A percentile compares a stretch with the other conserved stretches of the same genome.
phyloP scores from a whole-genome alignment of 2,888 invertebrate genomes.

The Chesias legatella region DNA sequence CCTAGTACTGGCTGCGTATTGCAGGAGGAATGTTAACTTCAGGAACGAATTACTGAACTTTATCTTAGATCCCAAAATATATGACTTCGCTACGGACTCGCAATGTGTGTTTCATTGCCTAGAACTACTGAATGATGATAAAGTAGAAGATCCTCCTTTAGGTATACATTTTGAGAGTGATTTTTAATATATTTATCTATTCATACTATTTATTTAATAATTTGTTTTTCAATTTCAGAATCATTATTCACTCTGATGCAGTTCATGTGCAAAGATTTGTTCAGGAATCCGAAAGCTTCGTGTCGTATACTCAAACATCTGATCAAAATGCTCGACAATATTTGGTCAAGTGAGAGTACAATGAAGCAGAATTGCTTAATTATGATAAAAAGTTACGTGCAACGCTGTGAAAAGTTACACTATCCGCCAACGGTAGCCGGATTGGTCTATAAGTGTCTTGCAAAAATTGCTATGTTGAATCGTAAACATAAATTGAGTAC shows the following conservation, averaged over 20 bases:
- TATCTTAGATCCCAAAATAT: conserved; percentile 55
- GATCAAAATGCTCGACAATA: conserved; percentile 48
- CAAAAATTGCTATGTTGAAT: conserved; percentile 52
- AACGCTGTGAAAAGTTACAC: conserved; percentile 53
- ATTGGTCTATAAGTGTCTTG: conserved; percentile 64
- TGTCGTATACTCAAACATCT: conserved; percentile 52
- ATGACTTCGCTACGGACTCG: conserved; percentile 51
- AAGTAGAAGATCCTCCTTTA: conserved; percentile 49
- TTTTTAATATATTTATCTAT: neutral
- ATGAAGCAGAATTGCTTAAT: conserved; percentile 65
- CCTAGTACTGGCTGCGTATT: conserved; percentile 57
- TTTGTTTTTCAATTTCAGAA: conserved; percentile 43
- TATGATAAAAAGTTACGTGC: conserved; percentile 64
- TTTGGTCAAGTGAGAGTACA: conserved; percentile 48
- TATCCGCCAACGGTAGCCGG: conserved; percentile 63
- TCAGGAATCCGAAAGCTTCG: conserved; percentile 56
- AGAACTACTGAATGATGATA: conserved; percentile 43
- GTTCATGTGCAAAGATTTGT: conserved; percentile 60
- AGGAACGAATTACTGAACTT: conserved; percentile 57
- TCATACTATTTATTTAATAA: neutral
- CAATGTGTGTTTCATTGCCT: conserved; percentile 57
- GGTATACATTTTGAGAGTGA: conserved; percentile 5
- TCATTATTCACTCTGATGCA: conserved; percentile 58
- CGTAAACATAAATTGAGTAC: conserved; percentile 36
- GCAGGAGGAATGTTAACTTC: conserved; percentile 46